These are phyloP conservation scores for Parelbella ahira DNA, from an alignment of 2,888 invertebrate genomes.

Conservation along the genomic window DNA sequence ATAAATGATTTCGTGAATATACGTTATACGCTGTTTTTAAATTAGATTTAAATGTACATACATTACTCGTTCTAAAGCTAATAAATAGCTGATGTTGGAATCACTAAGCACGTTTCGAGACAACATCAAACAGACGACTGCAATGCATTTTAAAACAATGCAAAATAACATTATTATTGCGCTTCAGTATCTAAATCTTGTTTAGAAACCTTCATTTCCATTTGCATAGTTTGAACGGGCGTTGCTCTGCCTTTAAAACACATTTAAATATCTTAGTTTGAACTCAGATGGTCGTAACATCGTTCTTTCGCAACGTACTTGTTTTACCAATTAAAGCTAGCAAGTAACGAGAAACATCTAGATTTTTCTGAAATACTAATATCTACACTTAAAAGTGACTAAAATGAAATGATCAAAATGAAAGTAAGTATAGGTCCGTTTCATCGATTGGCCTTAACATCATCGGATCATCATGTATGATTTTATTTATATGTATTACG, in stretches of 20 bases:
- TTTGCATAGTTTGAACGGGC: constrained; percentile 18
- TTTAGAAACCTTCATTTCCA: constrained; percentile 7
- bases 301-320: not conserved
- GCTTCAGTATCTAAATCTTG: constrained; percentile 5
- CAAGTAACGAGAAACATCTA: no score
- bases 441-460: no score
- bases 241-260: constrained; percentile 8
- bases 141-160: constrained; percentile 4
- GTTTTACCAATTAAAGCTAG: no score
- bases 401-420: no score
- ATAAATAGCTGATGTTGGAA: no score
- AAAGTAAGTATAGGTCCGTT: no score
- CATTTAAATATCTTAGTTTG: constrained; percentile 5
- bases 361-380: no score
- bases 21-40: not conserved
- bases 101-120: no score
- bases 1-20: not conserved
- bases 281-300: not conserved
- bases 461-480: no score
- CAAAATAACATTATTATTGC: constrained; percentile 4
- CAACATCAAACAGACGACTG: not conserved
- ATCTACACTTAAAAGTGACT: no score
- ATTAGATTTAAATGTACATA: not conserved
- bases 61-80: no score
- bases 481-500: no score